These are phyloP conservation scores for Goniozus legneri DNA, from an alignment of 1,140 invertebrate genomes.

Conservation along the genomic window DNA sequence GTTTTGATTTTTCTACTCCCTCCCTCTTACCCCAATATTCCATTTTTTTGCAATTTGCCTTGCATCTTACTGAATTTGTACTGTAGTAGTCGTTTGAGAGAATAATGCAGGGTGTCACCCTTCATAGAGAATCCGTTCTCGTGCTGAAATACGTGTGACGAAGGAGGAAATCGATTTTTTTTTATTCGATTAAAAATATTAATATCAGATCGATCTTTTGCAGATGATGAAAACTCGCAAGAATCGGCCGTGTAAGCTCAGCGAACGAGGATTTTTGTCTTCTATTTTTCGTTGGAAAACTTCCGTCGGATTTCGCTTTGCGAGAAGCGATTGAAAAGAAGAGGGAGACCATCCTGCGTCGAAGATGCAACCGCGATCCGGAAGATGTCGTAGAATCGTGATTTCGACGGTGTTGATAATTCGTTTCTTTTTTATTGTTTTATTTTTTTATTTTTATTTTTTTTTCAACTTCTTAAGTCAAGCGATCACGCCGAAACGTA, in stretches of 20 bases:
- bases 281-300: too few species aligned
- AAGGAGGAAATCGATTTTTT: neutral
- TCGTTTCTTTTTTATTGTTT: too few species aligned
- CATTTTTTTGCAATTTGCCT: conserved; percentile 1
- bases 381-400: too few species aligned
- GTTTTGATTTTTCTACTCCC: conserved; percentile 5
- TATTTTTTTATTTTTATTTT: too few species aligned
- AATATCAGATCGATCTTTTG: conserved; percentile 16
- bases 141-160: neutral
- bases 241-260: conserved; percentile 59
- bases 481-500: too few species aligned
- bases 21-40: neutral
- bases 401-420: too few species aligned
- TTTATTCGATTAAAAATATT: neutral
- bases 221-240: conserved; percentile 65
- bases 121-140: neutral
- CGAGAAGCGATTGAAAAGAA: too few species aligned
- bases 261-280: too few species aligned
- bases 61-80: conserved; percentile 1
- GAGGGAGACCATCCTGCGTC: too few species aligned
- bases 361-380: too few species aligned
- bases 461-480: too few species aligned
- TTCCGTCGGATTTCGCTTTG: too few species aligned
- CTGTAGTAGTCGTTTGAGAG: neutral
- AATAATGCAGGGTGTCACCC: neutral